Evolutionary conservation across 2,888 invertebrate species (phyloP), one percentile per base, ranked within the genome.

Genomic region (Craniophora ligustri): DNA sequence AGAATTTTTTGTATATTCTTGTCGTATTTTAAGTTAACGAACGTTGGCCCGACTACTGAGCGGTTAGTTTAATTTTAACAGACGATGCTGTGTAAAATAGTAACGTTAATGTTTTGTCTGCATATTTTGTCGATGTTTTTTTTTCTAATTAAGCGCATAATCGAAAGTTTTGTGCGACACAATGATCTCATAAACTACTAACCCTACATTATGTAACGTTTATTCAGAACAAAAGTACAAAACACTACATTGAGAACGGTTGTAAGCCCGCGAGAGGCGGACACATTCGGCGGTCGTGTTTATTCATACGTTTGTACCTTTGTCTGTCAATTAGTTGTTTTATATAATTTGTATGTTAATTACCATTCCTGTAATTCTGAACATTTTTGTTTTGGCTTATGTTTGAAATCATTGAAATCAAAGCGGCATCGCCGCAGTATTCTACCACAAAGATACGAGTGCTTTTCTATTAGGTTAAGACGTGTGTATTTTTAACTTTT

Each of bases 111-210:
- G 77, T 79, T 84, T 88, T 88, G 84, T 91, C 90, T 92, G 90
- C 88, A 91, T 93, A 91, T 91, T 89, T 91, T 90, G 91, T 87
- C 88, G 84, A 81, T 87, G 85, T 86, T 75, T 75, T 76, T 75
- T 76, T 81, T 72, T 90, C 87, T 92, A 92, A 91, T 86, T 89
- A 87, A 88, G 88, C 91, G 90, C 92, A 86, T 86, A 82, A 82
- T 75, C 79, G 75, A 73, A 76, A 67, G 79, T 81, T 80, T 85
- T 83, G 73, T 87, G 92, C 89, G 90, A 84, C 77, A 78, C 88
- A 85, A 85, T 94, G 94, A 94, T 94, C 93, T 94, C 94, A 94
- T 92, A 85, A 88, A 84, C 87, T 91, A 92, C 92, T 93, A 93
- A 93, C 89, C 84, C 86, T 88, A 86, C 86, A 84, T 82, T 68